Evolutionary conservation across 1,140 invertebrate species (phyloP), one percentile per base, ranked within the genome.

Genomic region (Dreissena rostriformis): DNA sequence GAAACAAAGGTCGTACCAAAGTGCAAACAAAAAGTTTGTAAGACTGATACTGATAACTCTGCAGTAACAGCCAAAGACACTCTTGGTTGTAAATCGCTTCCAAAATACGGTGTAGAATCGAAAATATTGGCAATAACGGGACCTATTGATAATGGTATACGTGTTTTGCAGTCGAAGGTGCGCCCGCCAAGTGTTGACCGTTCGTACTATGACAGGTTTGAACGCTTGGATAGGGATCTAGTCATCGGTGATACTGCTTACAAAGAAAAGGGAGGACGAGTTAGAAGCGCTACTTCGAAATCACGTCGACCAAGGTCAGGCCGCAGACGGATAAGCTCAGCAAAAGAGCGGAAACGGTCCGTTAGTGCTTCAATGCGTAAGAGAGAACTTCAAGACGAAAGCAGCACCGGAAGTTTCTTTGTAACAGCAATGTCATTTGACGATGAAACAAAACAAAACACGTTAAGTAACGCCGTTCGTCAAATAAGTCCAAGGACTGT

Each of bases 201-300:
- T 66, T 82, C 79, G 19, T 82, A 73, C n/a, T 82, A 82, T 74
- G 61, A 82, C 39, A 73, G 39, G 22, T 74, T 82, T 82, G 79
- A 82, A 67, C 24, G 79, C 66, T 57, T 82, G 1, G 79, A 82
- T 70, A 73, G 79, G 28, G 79, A 74, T 63, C 12, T 49, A 4
- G 51, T 82, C 53, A 49, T 82, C 52, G 79, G 79, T 11, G 79
- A 82, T 52, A 72, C 61, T 4, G 79, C 79, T 19, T 63, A 73
- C 74, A 82, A 82, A 29, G 79, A 82, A 52, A 82, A 82, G 22
- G 57, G 71, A 11, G 53, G 51, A 8, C 0, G 51, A 8, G 28
- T 29, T 22, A 55, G 15, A 49, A 29, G 70, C 0, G 70, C 57
- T 2, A 71, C 26, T 67, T 39, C 39, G 8, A 39, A 39, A 39